Evolutionary conservation across 2,797 vertebrate species (phyloP), one percentile per base, ranked within the genome.

Genomic region (Rhinella marina): DNA sequence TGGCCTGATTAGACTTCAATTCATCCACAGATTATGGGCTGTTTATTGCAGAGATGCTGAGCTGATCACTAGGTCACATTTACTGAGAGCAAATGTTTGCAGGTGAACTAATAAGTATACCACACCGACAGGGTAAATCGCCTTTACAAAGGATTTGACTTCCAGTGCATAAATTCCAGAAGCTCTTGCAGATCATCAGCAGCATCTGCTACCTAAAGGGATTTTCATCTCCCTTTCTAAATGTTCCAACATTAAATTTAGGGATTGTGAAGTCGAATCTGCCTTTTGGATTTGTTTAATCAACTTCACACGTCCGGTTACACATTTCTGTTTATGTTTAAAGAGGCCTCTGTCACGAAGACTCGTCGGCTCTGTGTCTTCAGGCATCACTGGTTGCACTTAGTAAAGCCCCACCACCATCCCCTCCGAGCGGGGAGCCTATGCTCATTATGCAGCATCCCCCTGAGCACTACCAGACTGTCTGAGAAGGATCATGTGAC

Each of bases 1-100:
- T 97, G 97, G 96, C 98, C 97, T 97, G 96, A 97, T 97, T 96
- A 95, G 95, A 95, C 94, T 94, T 92, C 91, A 92, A 94, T 94
- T 96, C 95, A 95, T 96, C 96, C 95, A 94, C 95, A 95, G 97
- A 97, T 97, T 97, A 97, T 94, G 90, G 62, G 89, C 93, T 94
- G 95, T 96, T 97, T 96, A 97, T 96, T 96, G 95, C 95, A 94
- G 93, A 92, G 94, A 92, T 91, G 93, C 92, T 90, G 87, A 92
- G 93, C 91, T 91, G 92, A 94, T 93, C 94, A 93, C 93, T 95
- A 92, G 95, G 94, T 94, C 95, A 91, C 91, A 92, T 95, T 93
- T 95, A 94, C 93, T 23, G 91, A 91, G 93, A 93, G 93, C 94
- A 91, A 92, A 94, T 94, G 94, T 94, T 95, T 94, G 92, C 95